A percentile compares a stretch with the other conserved stretches of the same genome.
These are phyloP conservation scores for Drosophila falleni DNA, from an alignment of 2,888 invertebrate species.

Conservation along the genomic window DNA sequence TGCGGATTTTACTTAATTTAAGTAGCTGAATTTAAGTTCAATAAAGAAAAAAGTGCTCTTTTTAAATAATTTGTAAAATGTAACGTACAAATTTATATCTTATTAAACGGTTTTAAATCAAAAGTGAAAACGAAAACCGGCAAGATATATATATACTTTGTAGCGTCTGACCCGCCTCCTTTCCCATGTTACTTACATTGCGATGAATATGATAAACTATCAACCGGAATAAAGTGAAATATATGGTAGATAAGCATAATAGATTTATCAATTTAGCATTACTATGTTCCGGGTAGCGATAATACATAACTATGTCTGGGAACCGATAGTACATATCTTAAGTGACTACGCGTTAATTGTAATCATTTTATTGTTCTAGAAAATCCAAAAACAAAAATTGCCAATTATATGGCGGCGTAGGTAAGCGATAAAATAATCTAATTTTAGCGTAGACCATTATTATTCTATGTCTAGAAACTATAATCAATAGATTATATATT, in stretches of 20 bases:
- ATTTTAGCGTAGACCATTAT: background rate
- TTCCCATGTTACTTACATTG: background rate
- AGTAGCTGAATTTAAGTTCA: no score
- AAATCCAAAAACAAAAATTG: slow-evolving; percentile 8
- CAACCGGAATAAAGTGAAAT: background rate
- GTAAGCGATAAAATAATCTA: slow-evolving; percentile 7
- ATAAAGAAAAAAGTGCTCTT: no score
- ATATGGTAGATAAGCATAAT: background rate
- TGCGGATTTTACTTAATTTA: no score
- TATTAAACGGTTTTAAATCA: no score
- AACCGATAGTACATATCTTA: slow-evolving; percentile 14
- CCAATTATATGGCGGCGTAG: background rate
- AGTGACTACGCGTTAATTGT: slow-evolving; percentile 31
- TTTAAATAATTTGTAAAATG: no score
- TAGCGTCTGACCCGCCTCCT: background rate
- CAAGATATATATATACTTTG: no score
- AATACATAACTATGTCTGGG: no score
- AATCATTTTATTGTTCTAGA: slow-evolving; percentile 24
- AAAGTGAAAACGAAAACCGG: no score
- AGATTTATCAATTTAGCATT: slow-evolving; percentile 2
- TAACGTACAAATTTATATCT: no score
- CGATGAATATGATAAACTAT: background rate
- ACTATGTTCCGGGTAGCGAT: background rate
- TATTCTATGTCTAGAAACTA: background rate
- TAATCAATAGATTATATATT: background rate